A percentile compares a stretch with the other conserved stretches of the same genome.
Conservation (phyloP, 2,797 vertebrate species). For the Erethizon dorsatum region DNA sequence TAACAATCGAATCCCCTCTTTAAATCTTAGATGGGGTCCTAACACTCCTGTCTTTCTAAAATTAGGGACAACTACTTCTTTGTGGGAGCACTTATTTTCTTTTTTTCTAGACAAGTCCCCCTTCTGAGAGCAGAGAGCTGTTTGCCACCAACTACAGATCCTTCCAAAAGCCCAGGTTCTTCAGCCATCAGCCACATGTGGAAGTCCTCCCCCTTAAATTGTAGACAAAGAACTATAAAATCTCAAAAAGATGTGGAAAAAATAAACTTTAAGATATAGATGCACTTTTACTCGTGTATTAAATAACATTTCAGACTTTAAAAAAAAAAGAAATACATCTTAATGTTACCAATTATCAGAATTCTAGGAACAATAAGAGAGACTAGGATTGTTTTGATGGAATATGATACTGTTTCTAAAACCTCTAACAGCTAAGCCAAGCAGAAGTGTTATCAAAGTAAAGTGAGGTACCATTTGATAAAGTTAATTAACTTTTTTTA, state of each 20-base stretch:
- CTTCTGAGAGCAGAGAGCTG: slow-evolving; percentile 58
- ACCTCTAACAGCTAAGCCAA: slow-evolving; percentile 76
- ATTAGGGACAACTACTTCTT: slow-evolving; percentile 61
- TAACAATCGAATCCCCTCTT: slow-evolving; percentile 64
- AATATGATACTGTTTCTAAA: slow-evolving; percentile 71
- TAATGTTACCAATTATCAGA: slow-evolving; percentile 79
- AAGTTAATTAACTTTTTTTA: slow-evolving; percentile 75
- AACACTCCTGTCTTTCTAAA: slow-evolving; percentile 66
- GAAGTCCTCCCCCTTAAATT: slow-evolving; percentile 42
- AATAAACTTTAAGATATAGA: slow-evolving; percentile 84
- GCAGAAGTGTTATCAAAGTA: slow-evolving; percentile 65
- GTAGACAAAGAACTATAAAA: slow-evolving; percentile 87
- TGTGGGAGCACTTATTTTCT: slow-evolving; percentile 63
- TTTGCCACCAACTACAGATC: slow-evolving; percentile 53
- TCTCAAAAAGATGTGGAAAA: slow-evolving; percentile 82
- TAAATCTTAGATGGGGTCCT: slow-evolving; percentile 64
- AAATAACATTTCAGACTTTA: slow-evolving; percentile 81
- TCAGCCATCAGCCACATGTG: not conserved
- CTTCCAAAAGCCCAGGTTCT: slow-evolving; percentile 56
- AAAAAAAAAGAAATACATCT: slow-evolving; percentile 75
- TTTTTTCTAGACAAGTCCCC: slow-evolving; percentile 68
- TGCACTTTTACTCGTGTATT: slow-evolving; percentile 83
- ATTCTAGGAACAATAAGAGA: slow-evolving; percentile 82
- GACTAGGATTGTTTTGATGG: slow-evolving; percentile 74
- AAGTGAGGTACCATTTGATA: slow-evolving; percentile 69